phyloP scores from a whole-genome alignment of 2,888 invertebrate species.

The Panorpa germanica region DNA sequence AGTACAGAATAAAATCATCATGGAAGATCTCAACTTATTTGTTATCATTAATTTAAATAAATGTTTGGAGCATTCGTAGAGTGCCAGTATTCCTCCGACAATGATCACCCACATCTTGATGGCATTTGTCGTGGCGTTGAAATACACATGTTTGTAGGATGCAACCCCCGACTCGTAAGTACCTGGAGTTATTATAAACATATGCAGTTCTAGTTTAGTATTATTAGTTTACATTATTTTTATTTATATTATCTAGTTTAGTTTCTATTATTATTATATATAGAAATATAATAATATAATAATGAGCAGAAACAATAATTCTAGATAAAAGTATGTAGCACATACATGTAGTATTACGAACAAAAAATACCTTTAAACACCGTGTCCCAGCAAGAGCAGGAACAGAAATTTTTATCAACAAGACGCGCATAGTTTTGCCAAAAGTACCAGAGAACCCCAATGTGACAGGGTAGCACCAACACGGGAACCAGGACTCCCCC shows the following conservation, averaged over 20 bases:
- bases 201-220: too few relatives aligned
- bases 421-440: conserved; percentile 47
- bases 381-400: conserved; percentile 60
- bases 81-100: conserved; percentile 32
- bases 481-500: conserved; percentile 21
- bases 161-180: conserved; percentile 50
- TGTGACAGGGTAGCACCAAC: conserved; percentile 40
- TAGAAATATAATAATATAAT: conserved; percentile 6
- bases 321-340: conserved; percentile 1
- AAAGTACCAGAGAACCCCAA: conserved; percentile 37
- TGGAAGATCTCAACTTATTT: conserved; percentile 32
- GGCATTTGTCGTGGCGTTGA: conserved; percentile 43
- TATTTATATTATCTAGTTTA: conserved; percentile 1
- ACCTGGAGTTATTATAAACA: conserved; percentile 22
- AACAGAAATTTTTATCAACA: conserved; percentile 42
- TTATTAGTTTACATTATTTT: not conserved
- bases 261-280: conserved; percentile 5
- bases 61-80: conserved; percentile 40
- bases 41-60: conserved; percentile 30
- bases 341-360: not conserved
- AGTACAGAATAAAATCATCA: conserved; percentile 38
- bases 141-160: conserved; percentile 50
- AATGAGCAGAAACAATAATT: conserved; percentile 4
- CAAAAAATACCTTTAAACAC: conserved; percentile 43
- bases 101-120: conserved; percentile 45